Evolutionary conservation across 2,113 vertebrate genomes (phyloP).

Genomic region (Melanerpes formicivorus): DNA sequence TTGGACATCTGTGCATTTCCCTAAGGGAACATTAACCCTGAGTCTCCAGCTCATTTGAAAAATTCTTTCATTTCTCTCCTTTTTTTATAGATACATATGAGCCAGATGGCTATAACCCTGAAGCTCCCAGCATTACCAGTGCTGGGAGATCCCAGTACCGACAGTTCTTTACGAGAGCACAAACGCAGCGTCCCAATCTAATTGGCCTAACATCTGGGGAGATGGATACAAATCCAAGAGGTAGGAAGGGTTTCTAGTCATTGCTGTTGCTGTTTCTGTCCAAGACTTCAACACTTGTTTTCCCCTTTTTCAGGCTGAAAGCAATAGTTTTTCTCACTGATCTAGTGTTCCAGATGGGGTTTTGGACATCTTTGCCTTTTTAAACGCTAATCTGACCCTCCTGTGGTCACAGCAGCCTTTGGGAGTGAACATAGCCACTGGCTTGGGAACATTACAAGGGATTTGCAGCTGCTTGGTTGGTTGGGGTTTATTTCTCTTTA

Average conservation of each 20-base stretch:
- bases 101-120: conserved; percentile 98
- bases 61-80: conserved; percentile 52
- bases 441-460: not conserved
- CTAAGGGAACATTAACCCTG: conserved; percentile 6
- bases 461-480: not conserved
- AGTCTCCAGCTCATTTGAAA: conserved; percentile 47
- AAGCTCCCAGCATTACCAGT: conserved; percentile 95
- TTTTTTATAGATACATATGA: conserved; percentile 91
- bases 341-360: not conserved
- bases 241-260: conserved; percentile 76
- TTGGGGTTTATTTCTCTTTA: not conserved
- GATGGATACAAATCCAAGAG: conserved; percentile 91
- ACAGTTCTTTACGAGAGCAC: conserved; percentile 94
- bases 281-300: not conserved
- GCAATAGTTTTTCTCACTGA: not conserved
- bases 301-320: not conserved
- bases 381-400: not conserved
- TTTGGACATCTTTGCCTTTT: not conserved
- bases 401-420: not conserved
- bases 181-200: conserved; percentile 94
- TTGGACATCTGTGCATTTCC: conserved; percentile 1
- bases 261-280: conserved; percentile 45
- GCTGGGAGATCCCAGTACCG: conserved; percentile 90
- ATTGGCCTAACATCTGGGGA: conserved; percentile 95
- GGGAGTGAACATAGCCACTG: not conserved